Evolutionary conservation across 2,888 invertebrate species (phyloP).

Genomic region (Prostheceraeus crozeri): DNA sequence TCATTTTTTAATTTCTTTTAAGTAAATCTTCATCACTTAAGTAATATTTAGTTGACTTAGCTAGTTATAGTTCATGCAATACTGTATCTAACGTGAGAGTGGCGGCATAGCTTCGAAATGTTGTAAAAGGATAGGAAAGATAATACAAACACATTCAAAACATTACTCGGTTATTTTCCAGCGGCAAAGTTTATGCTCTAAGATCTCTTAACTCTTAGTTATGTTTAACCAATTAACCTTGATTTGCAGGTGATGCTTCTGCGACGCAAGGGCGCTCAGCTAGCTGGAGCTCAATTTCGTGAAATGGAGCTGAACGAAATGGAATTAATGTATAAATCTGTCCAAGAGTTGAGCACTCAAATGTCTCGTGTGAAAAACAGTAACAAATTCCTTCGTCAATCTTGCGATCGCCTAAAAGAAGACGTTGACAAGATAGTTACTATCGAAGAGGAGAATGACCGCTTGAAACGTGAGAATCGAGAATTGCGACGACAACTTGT

Average conservation of each 20-base stretch:
- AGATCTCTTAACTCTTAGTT: too few species aligned
- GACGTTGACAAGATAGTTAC: constrained; percentile 35
- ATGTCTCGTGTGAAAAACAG: constrained; percentile 29
- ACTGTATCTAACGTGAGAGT: too few species aligned
- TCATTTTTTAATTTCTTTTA: too few species aligned
- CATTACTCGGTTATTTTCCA: too few species aligned
- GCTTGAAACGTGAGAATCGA: constrained; percentile 28
- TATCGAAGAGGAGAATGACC: constrained; percentile 36
- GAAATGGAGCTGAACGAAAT: constrained; percentile 28
- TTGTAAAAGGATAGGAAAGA: too few species aligned
- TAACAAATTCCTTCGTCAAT: constrained; percentile 35
- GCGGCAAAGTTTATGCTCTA: too few species aligned
- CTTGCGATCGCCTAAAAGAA: constrained; percentile 35
- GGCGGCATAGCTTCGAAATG: too few species aligned
- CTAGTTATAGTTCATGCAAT: too few species aligned
- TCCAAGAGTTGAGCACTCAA: constrained; percentile 35
- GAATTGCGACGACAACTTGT: constrained; percentile 29
- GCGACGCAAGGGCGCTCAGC: constrained; percentile 31
- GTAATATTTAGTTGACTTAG: too few species aligned
- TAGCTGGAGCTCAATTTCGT: constrained; percentile 31
- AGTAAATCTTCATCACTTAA: too few species aligned
- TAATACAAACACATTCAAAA: too few species aligned
- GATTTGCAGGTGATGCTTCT: constrained; percentile 29
- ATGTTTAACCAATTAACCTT: not conserved
- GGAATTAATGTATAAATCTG: constrained; percentile 35